Conservation (phyloP, 2,797 vertebrate species). For the Mormyrops boulengeri region DNA sequence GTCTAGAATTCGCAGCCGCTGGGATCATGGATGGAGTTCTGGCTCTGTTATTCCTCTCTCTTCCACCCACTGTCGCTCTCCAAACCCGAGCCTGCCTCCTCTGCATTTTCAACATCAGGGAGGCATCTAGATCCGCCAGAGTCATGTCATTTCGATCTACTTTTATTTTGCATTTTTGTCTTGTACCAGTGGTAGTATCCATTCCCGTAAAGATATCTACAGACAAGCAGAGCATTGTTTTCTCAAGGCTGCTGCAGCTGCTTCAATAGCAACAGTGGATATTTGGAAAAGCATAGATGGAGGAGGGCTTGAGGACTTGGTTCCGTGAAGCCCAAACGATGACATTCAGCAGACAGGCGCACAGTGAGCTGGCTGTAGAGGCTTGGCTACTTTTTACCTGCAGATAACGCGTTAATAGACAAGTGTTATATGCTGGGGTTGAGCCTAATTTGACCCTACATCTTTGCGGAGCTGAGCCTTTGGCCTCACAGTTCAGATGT, state of each 20-base stretch:
- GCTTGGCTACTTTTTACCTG: not conserved
- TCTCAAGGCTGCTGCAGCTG: not conserved
- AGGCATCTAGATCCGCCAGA: not conserved
- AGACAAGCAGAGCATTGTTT: not conserved
- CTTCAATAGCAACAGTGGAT: not conserved
- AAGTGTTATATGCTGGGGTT: not conserved
- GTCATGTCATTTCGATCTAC: not conserved
- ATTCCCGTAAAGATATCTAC: not conserved
- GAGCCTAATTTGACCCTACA: not conserved
- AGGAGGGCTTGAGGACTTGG: not conserved
- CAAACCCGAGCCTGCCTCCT: constrained; percentile 14
- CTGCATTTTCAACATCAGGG: constrained; percentile 15
- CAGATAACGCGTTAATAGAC: not conserved
- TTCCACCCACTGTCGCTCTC: constrained; percentile 27
- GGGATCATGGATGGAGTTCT: constrained; percentile 30
- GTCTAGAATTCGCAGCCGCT: constrained; percentile 35
- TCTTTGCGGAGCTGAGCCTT: not conserved
- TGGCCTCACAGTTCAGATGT: not conserved
- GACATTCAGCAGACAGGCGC: not conserved
- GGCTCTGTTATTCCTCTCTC: not conserved
- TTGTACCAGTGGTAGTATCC: not conserved
- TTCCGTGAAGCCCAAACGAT: not conserved
- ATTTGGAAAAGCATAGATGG: not conserved
- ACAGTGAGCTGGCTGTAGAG: not conserved
- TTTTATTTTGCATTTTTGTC: not conserved